Conservation (phyloP, 2,797 vertebrate species). For the Kryptolebias ocellatus region DNA sequence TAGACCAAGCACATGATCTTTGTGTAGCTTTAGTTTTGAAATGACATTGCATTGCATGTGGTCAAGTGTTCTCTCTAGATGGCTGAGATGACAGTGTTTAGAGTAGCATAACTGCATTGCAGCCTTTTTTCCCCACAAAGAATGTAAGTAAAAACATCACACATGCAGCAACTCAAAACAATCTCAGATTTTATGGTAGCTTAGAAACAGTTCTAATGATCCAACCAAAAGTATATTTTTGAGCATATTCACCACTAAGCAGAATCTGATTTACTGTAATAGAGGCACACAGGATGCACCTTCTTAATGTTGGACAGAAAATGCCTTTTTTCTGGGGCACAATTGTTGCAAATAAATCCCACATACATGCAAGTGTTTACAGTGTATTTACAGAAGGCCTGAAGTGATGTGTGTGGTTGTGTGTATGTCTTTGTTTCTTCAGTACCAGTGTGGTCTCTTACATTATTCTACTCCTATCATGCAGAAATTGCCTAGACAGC, state of each 20-base stretch:
- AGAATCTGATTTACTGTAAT: slow-evolving; percentile 26
- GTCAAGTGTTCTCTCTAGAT: slow-evolving; percentile 49
- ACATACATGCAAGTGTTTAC: slow-evolving; percentile 22
- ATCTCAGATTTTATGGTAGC: slow-evolving; percentile 52
- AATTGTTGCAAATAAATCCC: slow-evolving; percentile 23
- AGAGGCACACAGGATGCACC: slow-evolving; percentile 18
- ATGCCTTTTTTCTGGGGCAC: slow-evolving; percentile 23
- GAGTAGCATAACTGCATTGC: slow-evolving; percentile 35
- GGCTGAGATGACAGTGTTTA: slow-evolving; percentile 55
- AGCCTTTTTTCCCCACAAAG: background rate
- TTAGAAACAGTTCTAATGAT: slow-evolving; percentile 43
- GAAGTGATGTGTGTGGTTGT: slow-evolving; percentile 21
- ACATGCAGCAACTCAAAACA: slow-evolving; percentile 40
- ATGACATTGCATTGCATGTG: slow-evolving; percentile 49
- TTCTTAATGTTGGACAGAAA: slow-evolving; percentile 28
- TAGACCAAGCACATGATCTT: slow-evolving; percentile 38
- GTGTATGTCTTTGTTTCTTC: slow-evolving; percentile 45
- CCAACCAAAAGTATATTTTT: slow-evolving; percentile 43
- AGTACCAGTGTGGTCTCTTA: slow-evolving; percentile 56
- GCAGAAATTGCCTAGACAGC: slow-evolving; percentile 78
- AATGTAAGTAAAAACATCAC: slow-evolving; percentile 40
- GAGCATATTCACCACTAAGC: slow-evolving; percentile 29
- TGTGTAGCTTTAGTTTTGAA: slow-evolving; percentile 46
- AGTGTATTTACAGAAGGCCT: slow-evolving; percentile 32
- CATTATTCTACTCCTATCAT: slow-evolving; percentile 76